Conservation (phyloP, 2,797 vertebrate genomes). For the Picus viridis region DNA sequence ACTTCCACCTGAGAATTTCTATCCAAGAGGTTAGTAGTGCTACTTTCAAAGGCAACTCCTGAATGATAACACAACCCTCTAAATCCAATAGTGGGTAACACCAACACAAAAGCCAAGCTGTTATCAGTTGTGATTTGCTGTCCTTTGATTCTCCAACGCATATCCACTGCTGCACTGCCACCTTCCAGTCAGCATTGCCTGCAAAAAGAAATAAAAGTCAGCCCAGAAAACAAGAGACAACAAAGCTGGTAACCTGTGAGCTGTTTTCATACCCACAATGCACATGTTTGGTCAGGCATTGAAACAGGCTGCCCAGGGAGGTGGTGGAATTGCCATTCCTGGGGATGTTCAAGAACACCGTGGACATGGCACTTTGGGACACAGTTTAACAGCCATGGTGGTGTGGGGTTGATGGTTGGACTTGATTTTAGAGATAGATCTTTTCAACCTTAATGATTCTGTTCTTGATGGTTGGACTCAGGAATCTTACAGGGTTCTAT, state of each 20-base stretch:
- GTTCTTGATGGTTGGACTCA: too few relatives aligned
- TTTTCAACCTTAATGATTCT: too few relatives aligned
- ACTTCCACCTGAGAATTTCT: not conserved
- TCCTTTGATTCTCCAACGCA: not conserved
- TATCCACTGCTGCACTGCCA: conserved; percentile 2
- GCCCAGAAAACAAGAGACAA: not conserved
- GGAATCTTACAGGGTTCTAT: too few relatives aligned
- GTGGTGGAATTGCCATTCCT: too few relatives aligned
- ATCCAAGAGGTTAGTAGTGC: not conserved
- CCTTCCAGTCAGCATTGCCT: not conserved
- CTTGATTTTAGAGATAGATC: too few relatives aligned
- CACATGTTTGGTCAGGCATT: not conserved
- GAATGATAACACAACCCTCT: not conserved
- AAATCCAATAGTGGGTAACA: not conserved
- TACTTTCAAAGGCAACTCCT: conserved; percentile 17
- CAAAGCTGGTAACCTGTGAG: not conserved
- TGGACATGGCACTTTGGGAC: too few relatives aligned
- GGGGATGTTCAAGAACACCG: too few relatives aligned
- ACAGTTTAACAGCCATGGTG: too few relatives aligned
- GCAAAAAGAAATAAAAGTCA: conserved; percentile 47
- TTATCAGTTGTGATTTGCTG: not conserved
- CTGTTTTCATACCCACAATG: not conserved
- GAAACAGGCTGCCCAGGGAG: too few relatives aligned
- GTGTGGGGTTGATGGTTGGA: too few relatives aligned
- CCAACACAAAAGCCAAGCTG: not conserved